Conservation (phyloP, 2,797 vertebrate genomes). For the Crenuchus spilurus region DNA sequence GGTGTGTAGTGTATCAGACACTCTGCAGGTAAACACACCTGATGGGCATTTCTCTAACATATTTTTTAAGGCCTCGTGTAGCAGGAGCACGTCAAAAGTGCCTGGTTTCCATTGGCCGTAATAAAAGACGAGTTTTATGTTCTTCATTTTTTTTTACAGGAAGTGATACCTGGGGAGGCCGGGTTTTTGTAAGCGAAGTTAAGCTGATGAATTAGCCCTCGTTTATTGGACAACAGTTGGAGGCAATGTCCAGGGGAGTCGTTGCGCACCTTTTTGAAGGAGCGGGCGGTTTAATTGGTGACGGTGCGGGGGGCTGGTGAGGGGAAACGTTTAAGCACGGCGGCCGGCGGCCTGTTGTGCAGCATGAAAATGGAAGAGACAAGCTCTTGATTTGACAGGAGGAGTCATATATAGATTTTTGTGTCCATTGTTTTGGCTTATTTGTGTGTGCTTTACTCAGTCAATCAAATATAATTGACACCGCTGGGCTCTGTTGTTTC, state of each 20-base stretch:
- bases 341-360: constrained; percentile 81
- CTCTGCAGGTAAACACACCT: too few species aligned
- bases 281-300: constrained; percentile 92
- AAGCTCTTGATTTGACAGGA: constrained; percentile 90
- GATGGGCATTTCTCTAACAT: background rate
- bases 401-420: constrained; percentile 99
- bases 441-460: constrained; percentile 99
- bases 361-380: constrained; percentile 91
- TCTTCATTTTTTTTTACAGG: constrained; percentile 42
- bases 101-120: constrained; percentile 20
- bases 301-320: constrained; percentile 82
- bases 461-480: constrained; percentile 99
- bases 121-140: constrained; percentile 30
- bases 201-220: constrained; percentile 99
- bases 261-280: constrained; percentile 85
- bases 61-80: constrained; percentile 9
- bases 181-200: constrained; percentile 84
- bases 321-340: constrained; percentile 82
- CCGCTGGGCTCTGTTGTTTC: constrained; percentile 94
- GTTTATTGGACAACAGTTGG: constrained; percentile 95
- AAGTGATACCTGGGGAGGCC: constrained; percentile 46
- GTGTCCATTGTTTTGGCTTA: constrained; percentile 99
- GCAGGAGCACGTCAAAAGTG: background rate
- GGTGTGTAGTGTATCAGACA: too few species aligned
- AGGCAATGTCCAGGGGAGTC: constrained; percentile 88